Percentiles rank a stretch among this genome's conserved stretches.
Conservation (phyloP, 2,888 invertebrate genomes). For the Stenotaenia linearis region DNA sequence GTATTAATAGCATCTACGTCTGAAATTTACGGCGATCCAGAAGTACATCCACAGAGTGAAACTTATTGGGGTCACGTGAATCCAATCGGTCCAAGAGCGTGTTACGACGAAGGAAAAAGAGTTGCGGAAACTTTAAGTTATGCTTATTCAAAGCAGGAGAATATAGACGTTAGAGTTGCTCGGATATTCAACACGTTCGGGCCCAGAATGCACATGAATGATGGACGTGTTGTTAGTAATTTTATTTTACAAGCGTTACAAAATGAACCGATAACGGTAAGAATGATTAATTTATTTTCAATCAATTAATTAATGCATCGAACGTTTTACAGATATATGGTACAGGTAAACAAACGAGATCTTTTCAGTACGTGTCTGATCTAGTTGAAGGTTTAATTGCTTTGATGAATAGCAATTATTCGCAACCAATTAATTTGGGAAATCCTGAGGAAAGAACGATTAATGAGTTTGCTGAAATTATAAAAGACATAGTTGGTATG, state of each 20-base stretch:
- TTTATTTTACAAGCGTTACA: conserved; percentile 95
- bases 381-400: conserved; percentile 87
- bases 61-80: conserved; percentile 99
- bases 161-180: conserved; percentile 89
- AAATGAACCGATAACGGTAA: conserved; percentile 86
- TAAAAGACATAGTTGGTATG: conserved; percentile 50
- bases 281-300: no score
- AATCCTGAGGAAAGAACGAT: conserved; percentile 98
- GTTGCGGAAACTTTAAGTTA: conserved; percentile 93
- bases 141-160: conserved; percentile 93
- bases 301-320: not conserved
- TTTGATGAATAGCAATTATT: conserved; percentile 90
- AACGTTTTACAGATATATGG: conserved; percentile 52
- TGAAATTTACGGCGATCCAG: conserved; percentile 98
- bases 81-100: conserved; percentile 92
- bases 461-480: conserved; percentile 58
- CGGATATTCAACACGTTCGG: conserved; percentile 99
- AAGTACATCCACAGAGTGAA: conserved; percentile 95
- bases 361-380: conserved; percentile 97
- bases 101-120: conserved; percentile 99
- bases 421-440: conserved; percentile 89
- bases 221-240: conserved; percentile 97
- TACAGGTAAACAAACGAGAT: conserved; percentile 63
- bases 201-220: conserved; percentile 97
- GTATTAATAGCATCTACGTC: conserved; percentile 96